phyloP scores from a whole-genome alignment of 2,113 vertebrate genomes.

The Donacobius atricapilla region DNA sequence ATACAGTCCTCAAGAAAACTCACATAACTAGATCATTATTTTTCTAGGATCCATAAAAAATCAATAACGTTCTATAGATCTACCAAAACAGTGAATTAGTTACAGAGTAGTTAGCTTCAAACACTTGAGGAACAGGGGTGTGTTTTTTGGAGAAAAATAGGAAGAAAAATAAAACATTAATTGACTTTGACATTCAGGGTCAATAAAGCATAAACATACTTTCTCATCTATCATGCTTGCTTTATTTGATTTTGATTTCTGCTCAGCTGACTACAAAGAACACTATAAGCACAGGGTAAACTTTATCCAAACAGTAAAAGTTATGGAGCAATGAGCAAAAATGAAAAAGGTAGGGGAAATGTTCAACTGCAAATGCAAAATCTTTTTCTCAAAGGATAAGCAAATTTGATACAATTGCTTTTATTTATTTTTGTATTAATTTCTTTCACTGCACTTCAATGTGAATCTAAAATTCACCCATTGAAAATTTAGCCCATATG shows the following conservation, averaged over 20 bases:
- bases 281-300: background rate
- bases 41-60: background rate
- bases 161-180: background rate
- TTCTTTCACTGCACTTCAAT: conserved; percentile 10
- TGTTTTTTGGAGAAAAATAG: background rate
- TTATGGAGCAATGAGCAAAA: background rate
- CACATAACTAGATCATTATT: background rate
- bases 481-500: background rate
- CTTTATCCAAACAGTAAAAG: background rate
- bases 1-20: accelerated
- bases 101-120: background rate
- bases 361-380: background rate
- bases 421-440: background rate
- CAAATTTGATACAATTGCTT: conserved; percentile 2
- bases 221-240: background rate
- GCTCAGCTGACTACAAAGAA: background rate
- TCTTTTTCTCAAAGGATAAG: conserved; percentile 2
- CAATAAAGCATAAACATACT: background rate
- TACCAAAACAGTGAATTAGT: background rate
- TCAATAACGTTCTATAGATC: background rate
- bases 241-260: background rate
- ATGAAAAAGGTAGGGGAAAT: background rate
- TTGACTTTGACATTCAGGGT: background rate
- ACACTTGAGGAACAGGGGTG: background rate
- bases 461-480: background rate